Base-by-base conservation (phyloP, 2,888 invertebrate species). In the Aporophyla nigra region DNA sequence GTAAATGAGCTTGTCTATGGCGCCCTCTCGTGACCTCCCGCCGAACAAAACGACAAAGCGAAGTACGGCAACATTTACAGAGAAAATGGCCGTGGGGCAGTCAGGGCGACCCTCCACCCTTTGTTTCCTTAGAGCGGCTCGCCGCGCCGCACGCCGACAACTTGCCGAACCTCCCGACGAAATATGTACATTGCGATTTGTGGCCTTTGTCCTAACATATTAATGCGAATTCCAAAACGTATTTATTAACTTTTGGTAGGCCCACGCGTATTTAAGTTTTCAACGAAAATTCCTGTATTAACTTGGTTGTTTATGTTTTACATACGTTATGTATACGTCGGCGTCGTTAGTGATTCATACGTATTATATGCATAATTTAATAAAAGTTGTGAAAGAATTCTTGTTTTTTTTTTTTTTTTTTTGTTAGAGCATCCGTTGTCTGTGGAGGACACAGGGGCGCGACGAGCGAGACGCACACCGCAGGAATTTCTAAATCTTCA, bases 401-500 rank as follows among this genome's bases (percentile, higher is more conserved):
- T 74, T 80, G 83, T 80, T 89, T 86, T 88, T 84, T 86, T 75
- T 74, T 80, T 82, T 80, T 89, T 86, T 88, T 84, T 86, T 75
- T 83, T 82, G 72, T 49, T 49, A 43, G 68, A 73, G 83, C 81
- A 84, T 78, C 81, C 84, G 77, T 79, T 78, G 78, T 65, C 56
- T 82, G 76, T 54, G 66, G 78, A 73, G 76, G 75, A 68, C 71
- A 65, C 68, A 65, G 76, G 68, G 78, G 74, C 69, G 71, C 83
- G 77, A 80, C 84, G 80, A 89, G 89, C 89, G 87, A 90, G 91
- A 92, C 92, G 93, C 93, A 93, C 93, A 93, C 95, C 96, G 90
- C 96, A 95, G 92, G 95, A 96, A 96, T 96, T 95, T 94, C 95
- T 95, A 96, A 96, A 96, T 96, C 96, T 96, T 96, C 95, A 95